phyloP scores from a whole-genome alignment of 2,113 vertebrate species.

The Anarhynchus alexandrinus region DNA sequence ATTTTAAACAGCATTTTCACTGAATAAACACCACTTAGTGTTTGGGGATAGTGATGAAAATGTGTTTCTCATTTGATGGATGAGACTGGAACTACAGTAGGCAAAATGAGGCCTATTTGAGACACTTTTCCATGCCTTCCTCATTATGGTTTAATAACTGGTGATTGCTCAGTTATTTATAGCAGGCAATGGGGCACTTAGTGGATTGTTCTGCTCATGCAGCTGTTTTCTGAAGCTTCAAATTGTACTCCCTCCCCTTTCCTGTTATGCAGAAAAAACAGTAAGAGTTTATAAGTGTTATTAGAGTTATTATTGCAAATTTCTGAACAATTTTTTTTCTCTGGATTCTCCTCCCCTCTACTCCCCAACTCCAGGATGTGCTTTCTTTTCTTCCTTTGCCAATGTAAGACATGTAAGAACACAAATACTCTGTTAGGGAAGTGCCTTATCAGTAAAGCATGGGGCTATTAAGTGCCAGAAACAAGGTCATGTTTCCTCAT shows the following conservation, averaged over 20 bases:
- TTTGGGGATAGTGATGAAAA: slow-evolving; percentile 9
- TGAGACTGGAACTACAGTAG: slow-evolving; percentile 24
- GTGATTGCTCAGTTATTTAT: slow-evolving; percentile 54
- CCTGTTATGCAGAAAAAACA: neutral
- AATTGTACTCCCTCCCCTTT: neutral
- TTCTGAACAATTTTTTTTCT: neutral
- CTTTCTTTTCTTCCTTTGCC: slow-evolving; percentile 38
- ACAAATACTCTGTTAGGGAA: neutral
- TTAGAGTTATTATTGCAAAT: neutral
- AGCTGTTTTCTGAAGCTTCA: slow-evolving; percentile 9
- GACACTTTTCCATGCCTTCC: slow-evolving; percentile 21
- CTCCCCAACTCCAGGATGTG: neutral
- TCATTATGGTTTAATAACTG: slow-evolving; percentile 59
- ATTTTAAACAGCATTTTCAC: neutral
- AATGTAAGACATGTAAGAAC: neutral
- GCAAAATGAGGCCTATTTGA: neutral
- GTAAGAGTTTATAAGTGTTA: no score
- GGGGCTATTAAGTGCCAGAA: neutral
- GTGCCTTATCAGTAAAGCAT: slow-evolving; percentile 6
- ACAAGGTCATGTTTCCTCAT: neutral
- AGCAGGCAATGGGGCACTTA: neutral
- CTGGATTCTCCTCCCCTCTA: neutral
- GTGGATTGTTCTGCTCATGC: slow-evolving; percentile 39
- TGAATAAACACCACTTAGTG: neutral
- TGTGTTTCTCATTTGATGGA: neutral